A percentile compares a stretch with the other conserved stretches of the same genome.
phyloP scores from a whole-genome alignment of 2,797 vertebrate genomes.

The Rhincodon typus region DNA sequence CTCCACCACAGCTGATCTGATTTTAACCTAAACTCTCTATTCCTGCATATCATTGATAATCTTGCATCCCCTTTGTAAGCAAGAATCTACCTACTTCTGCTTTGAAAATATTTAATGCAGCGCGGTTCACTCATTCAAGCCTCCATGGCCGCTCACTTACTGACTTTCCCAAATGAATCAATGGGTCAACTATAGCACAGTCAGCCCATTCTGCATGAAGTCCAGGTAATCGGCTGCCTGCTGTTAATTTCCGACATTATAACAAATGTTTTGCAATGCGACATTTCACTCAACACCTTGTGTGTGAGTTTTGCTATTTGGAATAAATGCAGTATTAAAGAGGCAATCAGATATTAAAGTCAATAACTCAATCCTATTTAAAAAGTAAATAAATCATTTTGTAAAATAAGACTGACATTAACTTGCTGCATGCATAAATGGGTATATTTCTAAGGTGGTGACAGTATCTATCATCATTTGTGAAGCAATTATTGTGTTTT shows the following conservation, averaged over 20 bases:
- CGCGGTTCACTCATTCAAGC: too few relatives aligned
- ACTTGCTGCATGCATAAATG: not conserved
- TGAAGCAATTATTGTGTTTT: not conserved
- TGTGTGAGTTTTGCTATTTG: not conserved
- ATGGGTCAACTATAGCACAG: not conserved
- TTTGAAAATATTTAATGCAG: too few relatives aligned
- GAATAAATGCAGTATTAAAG: not conserved
- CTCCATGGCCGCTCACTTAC: not conserved
- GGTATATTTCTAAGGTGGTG: not conserved
- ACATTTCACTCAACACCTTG: not conserved
- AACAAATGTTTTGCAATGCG: not conserved
- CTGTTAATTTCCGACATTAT: not conserved
- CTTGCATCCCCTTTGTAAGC: too few relatives aligned
- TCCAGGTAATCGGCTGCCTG: not conserved
- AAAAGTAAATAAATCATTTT: not conserved
- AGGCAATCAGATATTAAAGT: not conserved
- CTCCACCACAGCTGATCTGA: too few relatives aligned
- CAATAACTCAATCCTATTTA: not conserved
- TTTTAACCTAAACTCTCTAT: too few relatives aligned
- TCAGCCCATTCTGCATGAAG: not conserved
- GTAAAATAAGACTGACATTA: not conserved
- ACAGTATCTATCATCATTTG: not conserved
- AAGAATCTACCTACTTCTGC: too few relatives aligned
- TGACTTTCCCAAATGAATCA: not conserved
- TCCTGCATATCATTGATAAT: too few relatives aligned